A percentile compares a stretch with the other conserved stretches of the same genome.
Conservation (phyloP, 2,888 invertebrate genomes). For the Caenorhabditis virilis region DNA sequence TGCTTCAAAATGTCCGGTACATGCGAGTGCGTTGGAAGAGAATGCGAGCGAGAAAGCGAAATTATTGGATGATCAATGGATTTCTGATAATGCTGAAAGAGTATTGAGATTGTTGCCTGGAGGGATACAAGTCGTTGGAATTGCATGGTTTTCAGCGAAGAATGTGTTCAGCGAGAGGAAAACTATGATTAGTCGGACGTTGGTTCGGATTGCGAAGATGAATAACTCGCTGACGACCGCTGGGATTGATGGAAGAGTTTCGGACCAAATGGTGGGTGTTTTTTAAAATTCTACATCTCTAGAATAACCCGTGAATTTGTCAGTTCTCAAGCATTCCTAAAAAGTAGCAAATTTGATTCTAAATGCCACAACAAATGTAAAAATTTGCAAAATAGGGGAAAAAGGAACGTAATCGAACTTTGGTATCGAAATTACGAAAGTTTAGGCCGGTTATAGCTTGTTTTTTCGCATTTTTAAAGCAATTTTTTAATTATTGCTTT, state of each 20-base stretch:
- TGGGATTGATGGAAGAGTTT: slow-evolving; percentile 38
- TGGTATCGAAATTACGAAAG: too few species aligned
- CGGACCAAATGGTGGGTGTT: slow-evolving; percentile 39
- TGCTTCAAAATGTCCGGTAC: slow-evolving; percentile 51
- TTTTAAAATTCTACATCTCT: neutral
- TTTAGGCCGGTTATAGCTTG: too few species aligned
- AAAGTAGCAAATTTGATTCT: neutral
- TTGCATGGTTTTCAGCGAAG: slow-evolving; percentile 49
- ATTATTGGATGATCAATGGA: slow-evolving; percentile 49
- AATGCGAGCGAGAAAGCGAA: slow-evolving; percentile 25
- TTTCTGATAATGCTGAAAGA: slow-evolving; percentile 48
- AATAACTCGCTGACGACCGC: slow-evolving; percentile 44
- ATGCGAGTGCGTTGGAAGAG: slow-evolving; percentile 42
- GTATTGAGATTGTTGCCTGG: slow-evolving; percentile 52
- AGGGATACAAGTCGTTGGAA: slow-evolving; percentile 49
- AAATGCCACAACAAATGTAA: neutral
- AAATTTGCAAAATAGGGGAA: too few species aligned
- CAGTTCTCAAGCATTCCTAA: neutral
- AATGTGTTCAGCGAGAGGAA: slow-evolving; percentile 36
- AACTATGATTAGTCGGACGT: slow-evolving; percentile 29
- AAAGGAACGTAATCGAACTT: too few species aligned
- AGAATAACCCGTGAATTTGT: neutral
- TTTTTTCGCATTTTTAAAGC: too few species aligned
- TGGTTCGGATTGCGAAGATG: slow-evolving; percentile 43
- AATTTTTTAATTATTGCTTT: too few species aligned